These are phyloP conservation scores for Acyrthosiphon pisum DNA, from an alignment of 1,140 invertebrate species.

Conservation along the genomic window DNA sequence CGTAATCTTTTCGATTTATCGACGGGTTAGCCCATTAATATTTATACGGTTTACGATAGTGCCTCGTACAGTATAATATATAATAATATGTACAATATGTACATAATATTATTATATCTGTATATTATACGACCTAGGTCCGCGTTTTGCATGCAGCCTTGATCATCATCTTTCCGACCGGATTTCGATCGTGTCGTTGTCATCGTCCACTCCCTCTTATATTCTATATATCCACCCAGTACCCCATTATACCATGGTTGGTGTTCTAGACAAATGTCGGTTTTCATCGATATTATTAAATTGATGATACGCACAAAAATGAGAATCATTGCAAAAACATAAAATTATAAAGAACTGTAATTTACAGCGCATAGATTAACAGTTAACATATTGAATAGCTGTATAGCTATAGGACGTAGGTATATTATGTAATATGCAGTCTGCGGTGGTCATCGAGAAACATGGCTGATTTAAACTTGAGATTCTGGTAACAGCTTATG, in stretches of 20 bases:
- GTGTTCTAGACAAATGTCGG: background rate
- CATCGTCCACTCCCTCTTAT: background rate
- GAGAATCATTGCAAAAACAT: background rate
- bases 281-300: background rate
- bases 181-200: background rate
- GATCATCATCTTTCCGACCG: background rate
- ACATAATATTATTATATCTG: background rate
- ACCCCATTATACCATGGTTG: background rate
- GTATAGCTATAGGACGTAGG: too few species aligned
- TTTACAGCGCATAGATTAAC: background rate
- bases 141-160: background rate
- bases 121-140: background rate
- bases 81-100: background rate
- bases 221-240: background rate
- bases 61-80: background rate
- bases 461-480: too few species aligned
- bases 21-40: background rate
- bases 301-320: background rate
- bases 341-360: background rate
- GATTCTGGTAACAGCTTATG: too few species aligned
- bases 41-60: background rate
- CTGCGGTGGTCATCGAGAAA: too few species aligned
- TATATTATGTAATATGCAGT: background rate
- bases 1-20: conserved; percentile 9
- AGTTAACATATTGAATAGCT: background rate